Percentiles rank a stretch among this genome's conserved stretches.
Evolutionary conservation across 2,797 vertebrate species (phyloP).

Genomic region (Bradypus variegatus): DNA sequence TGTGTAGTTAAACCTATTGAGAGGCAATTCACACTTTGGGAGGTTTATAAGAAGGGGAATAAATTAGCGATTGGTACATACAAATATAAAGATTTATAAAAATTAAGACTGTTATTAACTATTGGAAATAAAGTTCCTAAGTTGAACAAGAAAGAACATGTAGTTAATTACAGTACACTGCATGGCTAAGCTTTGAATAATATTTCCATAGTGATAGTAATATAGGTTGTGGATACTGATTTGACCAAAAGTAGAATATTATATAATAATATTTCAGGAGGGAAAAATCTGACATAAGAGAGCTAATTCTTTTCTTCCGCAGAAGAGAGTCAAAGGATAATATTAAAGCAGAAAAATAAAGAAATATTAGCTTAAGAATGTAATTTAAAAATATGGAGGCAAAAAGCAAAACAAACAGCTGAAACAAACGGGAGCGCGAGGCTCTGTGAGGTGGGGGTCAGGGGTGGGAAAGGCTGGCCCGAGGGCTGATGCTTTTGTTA

Average conservation of each 20-base stretch:
- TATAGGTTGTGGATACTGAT: not conserved
- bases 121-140: not conserved
- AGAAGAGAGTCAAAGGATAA: not conserved
- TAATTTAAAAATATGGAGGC: not conserved
- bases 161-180: not conserved
- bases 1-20: not conserved
- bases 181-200: not conserved
- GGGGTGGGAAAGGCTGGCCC: not conserved
- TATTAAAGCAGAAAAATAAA: not conserved
- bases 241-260: not conserved
- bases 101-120: not conserved
- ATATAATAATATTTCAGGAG: not conserved
- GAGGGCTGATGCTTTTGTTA: not conserved
- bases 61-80: not conserved
- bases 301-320: not conserved
- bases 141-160: not conserved
- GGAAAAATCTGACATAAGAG: not conserved
- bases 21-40: not conserved
- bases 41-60: not conserved
- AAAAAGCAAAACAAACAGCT: constrained; percentile 7
- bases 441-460: not conserved
- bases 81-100: constrained; percentile 18
- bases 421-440: not conserved
- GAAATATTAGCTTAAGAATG: not conserved
- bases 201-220: not conserved